Base-by-base conservation (phyloP, 2,888 invertebrate genomes). In the Dynastes grantii region DNA sequence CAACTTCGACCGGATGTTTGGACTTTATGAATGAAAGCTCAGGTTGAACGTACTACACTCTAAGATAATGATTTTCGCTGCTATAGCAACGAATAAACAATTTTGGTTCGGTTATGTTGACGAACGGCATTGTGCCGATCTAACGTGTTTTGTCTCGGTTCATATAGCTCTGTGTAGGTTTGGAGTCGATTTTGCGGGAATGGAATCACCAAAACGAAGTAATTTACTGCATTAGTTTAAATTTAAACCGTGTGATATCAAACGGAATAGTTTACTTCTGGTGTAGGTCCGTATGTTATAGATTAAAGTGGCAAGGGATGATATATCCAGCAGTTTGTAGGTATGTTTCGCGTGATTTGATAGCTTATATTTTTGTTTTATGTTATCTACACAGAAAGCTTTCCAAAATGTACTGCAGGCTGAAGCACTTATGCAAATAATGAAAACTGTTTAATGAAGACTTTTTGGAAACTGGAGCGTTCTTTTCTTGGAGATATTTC, bases 81-180 rank as follows among this genome's bases (percentile, higher is more conserved):
- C 84, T 85, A 85, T 86, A 84, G 86, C 84, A 86, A 86, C 86
- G 82, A 61, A 70, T 80, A 80, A 81, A 77, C 79, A 75, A 76
- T 79, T 76, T 29, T 64, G 29, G 13, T 16, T 29, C 4, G 65
- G 37, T 53, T 67, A 32, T 73, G 65, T 53, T 64, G 53, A 58
- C 13, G 76, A 22, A 45, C 9, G 45, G 32, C 32, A 8, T 65
- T 55, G 65, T 37, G 22, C 16, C 37, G 32, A 22, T 27, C 6
- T 16, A 11, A 11, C 11, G 40, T 16, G 67, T 67, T 22, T 9
- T 13, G 32, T 64, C 5, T 2, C 29, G 27, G 64, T 11, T n/a
- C 40, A 22, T 32, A 51, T 2, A 53, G 16, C 53, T 67, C 40
- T 37, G 64, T 64, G 32, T 64, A n/a, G 4, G 37, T 67, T 67